Base-by-base conservation (phyloP, 2,113 vertebrate genomes). In the Ophiodon elongatus region DNA sequence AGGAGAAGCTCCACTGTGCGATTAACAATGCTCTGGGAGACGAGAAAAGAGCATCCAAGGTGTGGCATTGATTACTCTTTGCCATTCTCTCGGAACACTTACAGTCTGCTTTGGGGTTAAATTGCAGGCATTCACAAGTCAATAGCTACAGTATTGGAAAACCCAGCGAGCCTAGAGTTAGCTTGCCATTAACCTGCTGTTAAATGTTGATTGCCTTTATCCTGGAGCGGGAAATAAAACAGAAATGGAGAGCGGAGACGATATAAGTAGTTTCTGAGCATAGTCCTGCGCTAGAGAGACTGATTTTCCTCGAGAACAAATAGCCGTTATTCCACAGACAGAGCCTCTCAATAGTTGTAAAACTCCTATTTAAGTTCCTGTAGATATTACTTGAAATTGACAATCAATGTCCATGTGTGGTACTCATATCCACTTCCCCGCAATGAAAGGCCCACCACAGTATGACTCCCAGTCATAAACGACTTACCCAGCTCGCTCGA, bases 111-210 rank as follows among this genome's bases (percentile, higher is more conserved):
- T 68, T 73, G 79, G 45, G 86, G 88, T 85, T 86, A 82, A 94
- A 93, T 93, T 90, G 84, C 92, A 85, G 60, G 68, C 82, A 85
- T 88, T 92, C 85, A 91, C 92, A 87, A 83, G 73, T 93, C 88
- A 93, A 91, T 92, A 77, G 76, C 69, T 56, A 60, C 39, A 64
- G 27, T 72, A 87, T 76, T 86, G 81, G 83, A 80, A 80, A 89
- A 82, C 64, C 8, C 60, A 82, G 50, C 37, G 68, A 82, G 56
- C 45, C 79, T 54, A 70, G 39, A 80, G 82, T 86, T 79, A 56
- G 69, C 59, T 35, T 78, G 59, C 75, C 80, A 75, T 84, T 66
- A 85, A 80, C 75, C 82, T 85, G 88, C 81, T 85, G 83, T 89
- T 87, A 71, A 47, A 81, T 59, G 67, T 33, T 73, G 82, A 88